Percentiles rank a stretch among this genome's conserved stretches.
phyloP scores from a whole-genome alignment of 1,140 invertebrate genomes.

The Radopholus similis region DNA sequence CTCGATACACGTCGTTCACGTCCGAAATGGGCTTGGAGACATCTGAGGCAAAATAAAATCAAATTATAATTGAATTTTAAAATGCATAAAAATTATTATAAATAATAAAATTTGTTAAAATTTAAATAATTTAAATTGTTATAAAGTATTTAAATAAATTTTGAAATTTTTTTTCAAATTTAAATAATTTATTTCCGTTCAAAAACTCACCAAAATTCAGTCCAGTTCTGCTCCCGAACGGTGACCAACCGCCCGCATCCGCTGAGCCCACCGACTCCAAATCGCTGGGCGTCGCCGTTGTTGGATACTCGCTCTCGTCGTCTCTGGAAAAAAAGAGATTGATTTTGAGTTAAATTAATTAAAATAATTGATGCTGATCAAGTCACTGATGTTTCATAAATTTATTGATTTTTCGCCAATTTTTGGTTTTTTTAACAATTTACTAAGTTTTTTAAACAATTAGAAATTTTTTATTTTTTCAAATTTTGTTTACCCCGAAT shows the following conservation, averaged over 20 bases:
- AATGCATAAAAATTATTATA: background rate
- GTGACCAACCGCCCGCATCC: conserved; percentile 11
- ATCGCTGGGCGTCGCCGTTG: conserved; percentile 22
- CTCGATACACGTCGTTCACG: conserved; percentile 54
- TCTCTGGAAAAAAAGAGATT: conserved; percentile 6
- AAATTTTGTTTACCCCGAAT: no score
- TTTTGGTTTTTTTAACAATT: no score
- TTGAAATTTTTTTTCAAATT: background rate
- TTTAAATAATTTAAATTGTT: background rate
- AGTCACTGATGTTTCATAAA: background rate
- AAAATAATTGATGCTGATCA: background rate
- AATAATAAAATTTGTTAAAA: background rate
- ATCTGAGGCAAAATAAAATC: conserved; percentile 28
- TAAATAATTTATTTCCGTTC: background rate
- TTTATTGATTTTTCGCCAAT: background rate
- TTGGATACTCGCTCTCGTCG: conserved; percentile 13
- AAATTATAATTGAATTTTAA: conserved; percentile 29
- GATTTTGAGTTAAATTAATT: no score
- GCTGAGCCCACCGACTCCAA: conserved; percentile 23
- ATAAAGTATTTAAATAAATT: background rate
- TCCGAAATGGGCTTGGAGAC: conserved; percentile 50
- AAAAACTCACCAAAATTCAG: conserved; percentile 19
- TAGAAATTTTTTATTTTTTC: no score
- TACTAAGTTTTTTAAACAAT: no score
- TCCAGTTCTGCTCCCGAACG: conserved; percentile 14